phyloP scores from a whole-genome alignment of 1,140 invertebrate species.

The Chelonus insularis region DNA sequence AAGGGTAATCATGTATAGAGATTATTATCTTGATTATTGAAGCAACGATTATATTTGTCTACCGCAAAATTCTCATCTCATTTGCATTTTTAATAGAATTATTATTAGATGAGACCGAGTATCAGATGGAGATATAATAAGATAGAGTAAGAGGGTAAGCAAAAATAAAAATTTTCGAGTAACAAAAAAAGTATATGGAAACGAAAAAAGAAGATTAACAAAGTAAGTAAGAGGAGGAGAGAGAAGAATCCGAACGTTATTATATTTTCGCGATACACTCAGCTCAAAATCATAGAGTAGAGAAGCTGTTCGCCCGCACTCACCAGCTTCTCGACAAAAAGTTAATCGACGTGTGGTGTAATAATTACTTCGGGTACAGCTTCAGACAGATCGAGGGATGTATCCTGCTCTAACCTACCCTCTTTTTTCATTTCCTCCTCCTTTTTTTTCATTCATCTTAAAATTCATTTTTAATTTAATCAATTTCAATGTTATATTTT shows the following conservation, averaged over 20 bases:
- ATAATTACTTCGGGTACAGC: conserved; percentile 35
- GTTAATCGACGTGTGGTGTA: conserved; percentile 36
- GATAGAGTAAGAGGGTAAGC: not conserved
- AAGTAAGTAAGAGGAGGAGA: not conserved
- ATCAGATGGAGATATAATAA: not conserved
- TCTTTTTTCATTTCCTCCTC: conserved; percentile 10
- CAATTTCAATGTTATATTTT: too few species aligned
- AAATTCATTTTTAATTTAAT: not conserved
- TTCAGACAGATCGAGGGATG: conserved; percentile 3
- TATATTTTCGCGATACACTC: conserved; percentile 30
- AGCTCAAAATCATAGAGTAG: conserved; percentile 35
- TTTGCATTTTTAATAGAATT: conserved; percentile 48
- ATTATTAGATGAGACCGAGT: conserved; percentile 37
- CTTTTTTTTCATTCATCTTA: not conserved
- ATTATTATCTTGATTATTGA: conserved; percentile 32
- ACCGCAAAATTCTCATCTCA: conserved; percentile 32
- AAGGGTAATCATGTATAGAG: too few species aligned
- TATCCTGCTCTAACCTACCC: conserved; percentile 3
- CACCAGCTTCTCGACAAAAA: conserved; percentile 26
- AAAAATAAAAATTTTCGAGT: not conserved
- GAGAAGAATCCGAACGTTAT: conserved; percentile 28
- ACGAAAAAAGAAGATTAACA: conserved; percentile 22
- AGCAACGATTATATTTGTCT: conserved; percentile 38
- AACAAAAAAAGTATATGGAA: conserved; percentile 14
- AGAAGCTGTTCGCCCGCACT: conserved; percentile 20